Evolutionary conservation across 2,888 invertebrate genomes (phyloP).

Genomic region (Tineola bisselliella): DNA sequence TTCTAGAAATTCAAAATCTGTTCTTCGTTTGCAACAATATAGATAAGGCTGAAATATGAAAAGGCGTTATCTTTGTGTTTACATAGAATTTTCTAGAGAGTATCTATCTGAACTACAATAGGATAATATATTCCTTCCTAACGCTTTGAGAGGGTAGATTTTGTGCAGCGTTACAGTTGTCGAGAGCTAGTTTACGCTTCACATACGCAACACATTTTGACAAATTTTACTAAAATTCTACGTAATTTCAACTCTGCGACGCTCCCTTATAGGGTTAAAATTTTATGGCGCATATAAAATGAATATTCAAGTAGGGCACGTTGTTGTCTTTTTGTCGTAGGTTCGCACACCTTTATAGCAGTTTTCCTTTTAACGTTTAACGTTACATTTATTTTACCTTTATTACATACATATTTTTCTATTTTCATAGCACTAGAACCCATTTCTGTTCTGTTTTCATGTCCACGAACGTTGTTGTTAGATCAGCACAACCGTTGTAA

Average conservation of each 20-base stretch:
- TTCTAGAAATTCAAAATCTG: too few species aligned
- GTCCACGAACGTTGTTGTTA: neutral
- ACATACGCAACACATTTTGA: conserved; percentile 3
- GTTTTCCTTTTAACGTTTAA: neutral
- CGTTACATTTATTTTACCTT: neutral
- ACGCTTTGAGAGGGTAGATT: conserved; percentile 1
- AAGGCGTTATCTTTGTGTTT: neutral
- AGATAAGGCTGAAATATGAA: neutral
- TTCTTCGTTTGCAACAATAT: neutral
- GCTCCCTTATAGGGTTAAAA: neutral
- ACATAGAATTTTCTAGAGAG: neutral
- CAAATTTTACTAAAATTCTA: neutral
- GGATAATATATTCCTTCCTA: conserved; percentile 1
- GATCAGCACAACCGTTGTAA: neutral
- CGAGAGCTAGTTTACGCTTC: conserved; percentile 6
- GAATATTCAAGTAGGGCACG: neutral
- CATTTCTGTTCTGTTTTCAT: neutral
- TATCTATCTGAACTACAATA: neutral
- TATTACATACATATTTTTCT: neutral
- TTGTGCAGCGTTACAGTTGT: conserved; percentile 3
- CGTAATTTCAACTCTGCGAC: neutral
- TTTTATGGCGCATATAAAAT: neutral
- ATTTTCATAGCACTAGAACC: neutral
- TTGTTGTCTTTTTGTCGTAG: neutral
- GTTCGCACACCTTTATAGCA: neutral